These are phyloP conservation scores for Cephalopterus ornatus DNA, from an alignment of 2,113 vertebrate genomes.

Conservation along the genomic window DNA sequence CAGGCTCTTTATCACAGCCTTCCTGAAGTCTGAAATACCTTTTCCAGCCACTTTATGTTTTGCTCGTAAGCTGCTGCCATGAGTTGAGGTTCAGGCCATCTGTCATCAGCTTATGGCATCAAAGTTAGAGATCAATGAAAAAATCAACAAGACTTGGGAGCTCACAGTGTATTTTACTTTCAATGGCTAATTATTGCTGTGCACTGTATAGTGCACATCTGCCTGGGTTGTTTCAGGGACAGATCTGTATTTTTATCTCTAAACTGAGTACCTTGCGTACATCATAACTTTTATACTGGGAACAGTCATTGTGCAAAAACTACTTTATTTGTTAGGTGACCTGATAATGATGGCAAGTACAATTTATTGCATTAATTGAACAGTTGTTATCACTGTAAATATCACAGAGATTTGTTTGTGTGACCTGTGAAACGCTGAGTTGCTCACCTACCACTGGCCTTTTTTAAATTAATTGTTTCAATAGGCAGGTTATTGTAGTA, in stretches of 20 bases:
- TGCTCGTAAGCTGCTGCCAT: neutral
- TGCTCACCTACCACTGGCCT: neutral
- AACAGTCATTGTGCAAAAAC: neutral
- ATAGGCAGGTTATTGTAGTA: neutral
- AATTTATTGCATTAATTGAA: neutral
- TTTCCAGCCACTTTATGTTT: neutral
- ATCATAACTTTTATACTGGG: neutral
- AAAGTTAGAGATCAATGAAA: neutral
- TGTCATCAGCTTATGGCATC: neutral
- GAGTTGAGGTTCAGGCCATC: neutral
- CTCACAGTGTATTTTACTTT: neutral
- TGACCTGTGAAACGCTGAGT: neutral
- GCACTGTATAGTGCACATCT: neutral
- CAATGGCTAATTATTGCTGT: neutral
- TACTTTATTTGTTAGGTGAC: neutral
- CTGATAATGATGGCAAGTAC: neutral
- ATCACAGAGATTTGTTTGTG: neutral
- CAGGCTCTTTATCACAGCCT: neutral
- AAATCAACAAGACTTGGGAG: neutral
- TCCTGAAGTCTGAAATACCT: neutral
- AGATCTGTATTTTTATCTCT: neutral
- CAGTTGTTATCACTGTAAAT: neutral
- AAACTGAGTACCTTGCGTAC: neutral
- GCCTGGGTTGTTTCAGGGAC: neutral
- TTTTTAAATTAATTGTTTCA: neutral